phyloP scores from a whole-genome alignment of 2,113 vertebrate genomes.

The Sitta europaea region DNA sequence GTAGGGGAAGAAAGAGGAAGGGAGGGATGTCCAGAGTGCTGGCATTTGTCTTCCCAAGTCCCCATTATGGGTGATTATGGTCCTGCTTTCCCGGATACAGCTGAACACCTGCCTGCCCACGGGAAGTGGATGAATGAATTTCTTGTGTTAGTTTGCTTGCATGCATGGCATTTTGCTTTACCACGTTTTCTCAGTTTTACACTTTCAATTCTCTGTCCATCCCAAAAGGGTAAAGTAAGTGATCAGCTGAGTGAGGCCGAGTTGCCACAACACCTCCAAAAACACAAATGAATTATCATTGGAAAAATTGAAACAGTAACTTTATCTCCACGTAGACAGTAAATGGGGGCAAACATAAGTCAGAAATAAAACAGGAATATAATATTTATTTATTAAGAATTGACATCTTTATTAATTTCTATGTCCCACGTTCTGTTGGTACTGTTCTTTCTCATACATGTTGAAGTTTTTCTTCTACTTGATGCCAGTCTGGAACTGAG shows the following conservation, averaged over 20 bases:
- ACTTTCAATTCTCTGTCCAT: neutral
- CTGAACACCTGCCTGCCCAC: neutral
- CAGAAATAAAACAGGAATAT: neutral
- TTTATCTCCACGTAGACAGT: neutral
- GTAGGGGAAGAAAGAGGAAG: neutral
- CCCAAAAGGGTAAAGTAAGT: accelerated
- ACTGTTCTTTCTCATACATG: neutral
- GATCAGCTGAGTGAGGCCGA: neutral
- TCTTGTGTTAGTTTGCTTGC: neutral
- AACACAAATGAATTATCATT: neutral
- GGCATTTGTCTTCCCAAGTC: neutral
- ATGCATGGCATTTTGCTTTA: neutral
- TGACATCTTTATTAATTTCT: neutral
- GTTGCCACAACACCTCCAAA: neutral
- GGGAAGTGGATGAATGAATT: neutral
- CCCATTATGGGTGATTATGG: accelerated
- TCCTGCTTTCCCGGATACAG: neutral
- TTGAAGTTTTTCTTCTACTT: constrained; percentile 2
- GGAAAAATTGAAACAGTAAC: neutral
- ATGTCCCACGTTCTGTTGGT: neutral
- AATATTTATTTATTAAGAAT: neutral
- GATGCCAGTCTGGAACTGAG: neutral
- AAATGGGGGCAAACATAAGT: neutral
- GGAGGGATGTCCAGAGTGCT: neutral
- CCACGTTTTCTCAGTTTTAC: neutral